A percentile compares a stretch with the other conserved stretches of the same genome.
Conservation (phyloP, 2,113 vertebrate genomes). For the Melanerpes aurifrons region DNA sequence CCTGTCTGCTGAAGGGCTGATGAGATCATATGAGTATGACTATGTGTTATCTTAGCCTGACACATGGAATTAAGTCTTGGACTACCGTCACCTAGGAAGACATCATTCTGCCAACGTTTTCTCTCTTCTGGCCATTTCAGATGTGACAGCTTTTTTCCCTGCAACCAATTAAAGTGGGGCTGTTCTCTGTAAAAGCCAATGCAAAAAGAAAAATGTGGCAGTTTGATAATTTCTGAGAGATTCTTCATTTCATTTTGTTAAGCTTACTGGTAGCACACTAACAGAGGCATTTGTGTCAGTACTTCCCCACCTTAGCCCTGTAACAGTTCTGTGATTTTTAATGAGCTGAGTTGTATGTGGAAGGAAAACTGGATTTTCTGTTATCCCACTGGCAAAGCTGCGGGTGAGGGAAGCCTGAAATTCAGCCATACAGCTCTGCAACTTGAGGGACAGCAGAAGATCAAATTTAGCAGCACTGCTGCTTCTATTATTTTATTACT, state of each 20-base stretch:
- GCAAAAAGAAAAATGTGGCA: not conserved
- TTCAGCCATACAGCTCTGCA: not conserved
- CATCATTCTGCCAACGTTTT: constrained; percentile 27
- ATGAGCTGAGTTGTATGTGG: not conserved
- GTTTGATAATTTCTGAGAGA: constrained; percentile 2
- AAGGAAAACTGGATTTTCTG: constrained; percentile 13
- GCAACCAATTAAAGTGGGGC: constrained; percentile 27
- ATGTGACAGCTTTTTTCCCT: constrained; percentile 11
- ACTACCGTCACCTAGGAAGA: constrained; percentile 35
- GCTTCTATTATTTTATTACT: not conserved
- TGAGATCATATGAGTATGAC: constrained; percentile 34
- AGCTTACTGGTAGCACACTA: not conserved
- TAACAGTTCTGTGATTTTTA: constrained; percentile 9
- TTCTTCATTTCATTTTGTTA: constrained; percentile 29
- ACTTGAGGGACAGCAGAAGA: not conserved
- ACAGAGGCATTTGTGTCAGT: not conserved
- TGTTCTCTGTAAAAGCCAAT: not conserved
- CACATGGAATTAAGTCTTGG: constrained; percentile 66
- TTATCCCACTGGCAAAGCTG: not conserved
- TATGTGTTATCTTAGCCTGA: constrained; percentile 57
- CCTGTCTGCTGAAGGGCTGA: constrained; percentile 49
- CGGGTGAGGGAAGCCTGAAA: constrained; percentile 18
- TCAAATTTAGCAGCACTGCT: not conserved
- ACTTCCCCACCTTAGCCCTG: not conserved
- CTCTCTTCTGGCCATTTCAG: constrained; percentile 39